These are phyloP conservation scores for Platycheirus rosarum DNA, from an alignment of 2,888 invertebrate species.

Conservation along the genomic window DNA sequence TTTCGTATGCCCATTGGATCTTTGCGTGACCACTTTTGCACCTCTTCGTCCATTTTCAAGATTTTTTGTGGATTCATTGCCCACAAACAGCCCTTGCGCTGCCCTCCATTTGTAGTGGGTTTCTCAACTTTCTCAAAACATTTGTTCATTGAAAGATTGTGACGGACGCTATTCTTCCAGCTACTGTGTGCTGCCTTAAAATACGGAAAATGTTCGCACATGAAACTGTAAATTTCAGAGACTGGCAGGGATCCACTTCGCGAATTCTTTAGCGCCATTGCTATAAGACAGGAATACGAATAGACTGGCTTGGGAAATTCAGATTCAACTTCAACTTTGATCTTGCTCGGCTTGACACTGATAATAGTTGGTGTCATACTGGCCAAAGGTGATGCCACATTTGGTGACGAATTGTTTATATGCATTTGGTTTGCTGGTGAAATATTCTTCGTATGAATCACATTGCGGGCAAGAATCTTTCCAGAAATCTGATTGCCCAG, in stretches of 20 bases:
- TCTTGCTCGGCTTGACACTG: conserved; percentile 78
- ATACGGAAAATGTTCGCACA: conserved; percentile 99
- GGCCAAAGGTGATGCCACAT: conserved; percentile 53
- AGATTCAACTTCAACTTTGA: conserved; percentile 78
- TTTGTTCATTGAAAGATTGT: conserved; percentile 98
- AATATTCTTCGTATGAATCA: conserved; percentile 80
- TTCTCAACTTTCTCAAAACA: conserved; percentile 99
- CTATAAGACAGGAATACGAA: conserved; percentile 98
- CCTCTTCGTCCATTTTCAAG: conserved; percentile 98
- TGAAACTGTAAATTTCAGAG: conserved; percentile 99
- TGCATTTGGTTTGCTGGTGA: conserved; percentile 79
- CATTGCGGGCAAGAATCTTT: conserved; percentile 78
- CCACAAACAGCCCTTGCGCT: conserved; percentile 96
- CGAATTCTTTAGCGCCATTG: conserved; percentile 98
- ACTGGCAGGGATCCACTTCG: conserved; percentile 96
- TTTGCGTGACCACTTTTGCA: conserved; percentile 98
- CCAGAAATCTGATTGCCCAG: conserved; percentile 69
- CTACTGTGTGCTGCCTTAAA: conserved; percentile 99
- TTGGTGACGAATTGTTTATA: conserved; percentile 66
- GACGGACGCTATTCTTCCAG: conserved; percentile 99
- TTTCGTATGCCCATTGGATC: conserved; percentile 95
- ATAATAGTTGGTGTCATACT: conserved; percentile 66
- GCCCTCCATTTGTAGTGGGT: conserved; percentile 93
- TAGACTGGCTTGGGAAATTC: conserved; percentile 97
- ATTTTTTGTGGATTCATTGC: conserved; percentile 97